A percentile compares a stretch with the other conserved stretches of the same genome.
phyloP scores from a whole-genome alignment of 92 coral and sea anemone species.

The Epizoanthus stellaris region DNA sequence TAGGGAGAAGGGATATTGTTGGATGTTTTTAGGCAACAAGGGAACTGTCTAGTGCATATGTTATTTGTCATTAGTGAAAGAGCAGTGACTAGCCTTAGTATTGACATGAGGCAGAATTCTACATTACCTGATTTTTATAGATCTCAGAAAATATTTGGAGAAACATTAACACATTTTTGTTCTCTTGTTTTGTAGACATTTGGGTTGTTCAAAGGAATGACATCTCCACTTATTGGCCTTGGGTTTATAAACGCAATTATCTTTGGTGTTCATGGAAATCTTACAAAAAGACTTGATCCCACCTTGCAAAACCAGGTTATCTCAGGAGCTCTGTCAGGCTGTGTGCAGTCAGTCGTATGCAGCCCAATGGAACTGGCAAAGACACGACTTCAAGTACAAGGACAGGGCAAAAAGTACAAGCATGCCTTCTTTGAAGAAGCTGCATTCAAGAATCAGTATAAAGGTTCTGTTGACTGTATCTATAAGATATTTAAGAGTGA shows the following conservation, averaged over 20 bases:
- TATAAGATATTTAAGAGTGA: constrained; percentile 64
- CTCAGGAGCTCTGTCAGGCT: constrained; percentile 87
- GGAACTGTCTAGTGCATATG: no score
- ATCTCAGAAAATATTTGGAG: no score
- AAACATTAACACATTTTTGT: neutral
- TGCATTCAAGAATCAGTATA: constrained; percentile 52
- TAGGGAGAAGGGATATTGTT: no score
- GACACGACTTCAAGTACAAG: constrained; percentile 92
- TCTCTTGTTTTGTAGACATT: constrained; percentile 62
- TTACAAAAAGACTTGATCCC: constrained; percentile 69
- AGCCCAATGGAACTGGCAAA: constrained; percentile 96
- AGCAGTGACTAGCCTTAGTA: no score
- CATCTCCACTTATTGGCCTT: constrained; percentile 91
- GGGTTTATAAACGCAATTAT: constrained; percentile 90
- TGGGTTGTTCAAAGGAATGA: constrained; percentile 95
- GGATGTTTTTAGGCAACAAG: no score
- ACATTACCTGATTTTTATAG: no score
- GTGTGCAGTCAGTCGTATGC: constrained; percentile 81
- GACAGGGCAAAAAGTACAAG: constrained; percentile 48
- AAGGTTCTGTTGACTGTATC: constrained; percentile 88
- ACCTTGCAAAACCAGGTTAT: constrained; percentile 64
- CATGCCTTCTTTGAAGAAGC: constrained; percentile 56
- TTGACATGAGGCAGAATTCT: no score
- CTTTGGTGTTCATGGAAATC: constrained; percentile 93
- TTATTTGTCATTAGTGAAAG: no score